Evolutionary conservation across 2,113 vertebrate species (phyloP), one percentile per base, ranked within the genome.

Genomic region (Gambusia affinis): DNA sequence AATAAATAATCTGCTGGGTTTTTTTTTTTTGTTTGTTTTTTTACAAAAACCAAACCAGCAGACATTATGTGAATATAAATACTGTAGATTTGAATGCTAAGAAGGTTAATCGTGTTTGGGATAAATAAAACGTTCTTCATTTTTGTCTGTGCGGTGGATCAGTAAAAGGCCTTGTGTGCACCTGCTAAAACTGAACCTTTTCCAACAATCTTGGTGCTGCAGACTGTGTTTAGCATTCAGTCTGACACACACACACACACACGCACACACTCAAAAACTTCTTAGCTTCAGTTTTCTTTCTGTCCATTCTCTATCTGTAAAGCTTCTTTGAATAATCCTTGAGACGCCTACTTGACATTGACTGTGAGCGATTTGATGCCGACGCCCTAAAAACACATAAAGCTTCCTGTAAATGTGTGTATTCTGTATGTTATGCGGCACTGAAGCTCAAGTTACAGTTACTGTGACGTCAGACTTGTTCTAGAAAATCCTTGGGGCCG

Each of bases 141-240:
- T 63, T 63, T 30, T 73, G 61, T 79, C 61, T 1, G 37, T 71
- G 79, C 47, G 35, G 37, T 81, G 35, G 64, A 12, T 63, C 75
- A 78, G 72, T 76, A 71, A 67, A 79, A 78, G 70, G 67, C 73
- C 63, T 89, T 88, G 72, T 69, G 80, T 89, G 85, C 92, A 93
- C 91, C 92, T 93, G 92, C 91, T 85, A 80, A 69, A 88, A 42
- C 87, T 93, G 89, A 92, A 92, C 76, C 69, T 85, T 72, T 86
- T 92, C 89, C 91, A 92, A 67, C 82, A 73, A 33, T 76, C 75
- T 87, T 71, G 89, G 67, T 37, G 77, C 76, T 82, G 80, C 72
- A 73, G 80, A 75, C 82, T 70, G 75, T 69, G 90, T 92, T 91
- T 91, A 90, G 65, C 74, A 94, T 94, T 93, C 93, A 87, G 78